Evolutionary conservation across 2,113 vertebrate genomes (phyloP).

Genomic region (Ochotona curzoniae): DNA sequence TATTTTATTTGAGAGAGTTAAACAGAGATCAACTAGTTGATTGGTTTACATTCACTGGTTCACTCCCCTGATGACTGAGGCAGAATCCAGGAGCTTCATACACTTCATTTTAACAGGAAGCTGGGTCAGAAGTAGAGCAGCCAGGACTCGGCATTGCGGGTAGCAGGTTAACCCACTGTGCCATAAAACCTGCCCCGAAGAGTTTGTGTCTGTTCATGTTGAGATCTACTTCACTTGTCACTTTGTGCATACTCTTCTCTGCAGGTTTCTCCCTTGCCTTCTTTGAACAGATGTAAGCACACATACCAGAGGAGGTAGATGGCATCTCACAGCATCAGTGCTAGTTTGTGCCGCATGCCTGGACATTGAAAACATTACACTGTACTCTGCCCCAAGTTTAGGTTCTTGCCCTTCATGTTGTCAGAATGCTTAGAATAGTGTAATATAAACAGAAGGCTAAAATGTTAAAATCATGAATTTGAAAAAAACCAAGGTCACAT

Average conservation of each 20-base stretch:
- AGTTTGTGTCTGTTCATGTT: neutral
- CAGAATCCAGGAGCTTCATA: too few relatives aligned
- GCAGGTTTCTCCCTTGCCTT: neutral
- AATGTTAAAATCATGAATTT: neutral
- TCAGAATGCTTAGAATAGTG: slow-evolving; percentile 1
- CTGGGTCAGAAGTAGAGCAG: too few relatives aligned
- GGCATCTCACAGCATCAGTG: neutral
- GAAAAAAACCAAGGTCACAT: too few relatives aligned
- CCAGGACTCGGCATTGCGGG: too few relatives aligned
- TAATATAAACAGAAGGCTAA: neutral
- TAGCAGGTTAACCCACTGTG: too few relatives aligned
- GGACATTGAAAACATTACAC: neutral
- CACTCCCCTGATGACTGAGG: too few relatives aligned
- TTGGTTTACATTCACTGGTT: too few relatives aligned
- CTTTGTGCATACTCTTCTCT: neutral
- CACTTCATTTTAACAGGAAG: too few relatives aligned
- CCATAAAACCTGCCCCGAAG: too few relatives aligned
- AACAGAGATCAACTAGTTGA: too few relatives aligned
- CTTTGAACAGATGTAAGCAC: neutral
- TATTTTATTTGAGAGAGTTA: too few relatives aligned
- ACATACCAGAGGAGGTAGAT: neutral
- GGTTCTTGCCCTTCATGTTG: neutral
- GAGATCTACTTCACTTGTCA: neutral
- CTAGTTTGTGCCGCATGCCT: neutral
- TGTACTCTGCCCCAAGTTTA: neutral